phyloP scores from a whole-genome alignment of 2,888 invertebrate species.

The Tuberolachnus salignus region DNA sequence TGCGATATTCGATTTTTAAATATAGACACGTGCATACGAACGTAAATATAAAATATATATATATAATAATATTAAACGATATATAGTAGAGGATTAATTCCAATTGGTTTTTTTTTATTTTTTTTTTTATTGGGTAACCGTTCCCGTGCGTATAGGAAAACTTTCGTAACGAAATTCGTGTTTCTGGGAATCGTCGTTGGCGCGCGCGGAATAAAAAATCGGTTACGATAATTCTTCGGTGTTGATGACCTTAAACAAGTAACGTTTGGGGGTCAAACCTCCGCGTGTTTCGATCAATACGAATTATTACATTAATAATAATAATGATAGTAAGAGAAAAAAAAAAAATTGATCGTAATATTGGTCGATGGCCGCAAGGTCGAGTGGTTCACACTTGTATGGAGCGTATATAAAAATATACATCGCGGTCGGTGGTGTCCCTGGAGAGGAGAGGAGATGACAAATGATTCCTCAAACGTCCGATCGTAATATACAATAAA shows the following conservation, averaged over 20 bases:
- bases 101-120: neutral
- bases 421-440: slow-evolving; percentile 52
- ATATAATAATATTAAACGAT: too few relatives aligned
- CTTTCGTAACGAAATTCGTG: neutral
- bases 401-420: slow-evolving; percentile 18
- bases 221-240: slow-evolving; percentile 41
- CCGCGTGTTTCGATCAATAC: slow-evolving; percentile 54
- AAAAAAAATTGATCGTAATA: slow-evolving; percentile 55
- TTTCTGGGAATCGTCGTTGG: slow-evolving; percentile 30
- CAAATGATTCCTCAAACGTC: slow-evolving; percentile 55
- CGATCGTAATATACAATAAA: slow-evolving; percentile 47
- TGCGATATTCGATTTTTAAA: too few relatives aligned
- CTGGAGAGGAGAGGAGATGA: slow-evolving; percentile 51
- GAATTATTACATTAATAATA: slow-evolving; percentile 56
- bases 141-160: neutral
- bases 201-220: slow-evolving; percentile 45
- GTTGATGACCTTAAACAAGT: slow-evolving; percentile 54
- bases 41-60: neutral
- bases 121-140: neutral
- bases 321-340: slow-evolving; percentile 50
- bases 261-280: slow-evolving; percentile 51
- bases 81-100: neutral
- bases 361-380: slow-evolving; percentile 55
- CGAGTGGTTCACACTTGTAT: slow-evolving; percentile 54
- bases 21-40: too few relatives aligned